Evolutionary conservation across 2,797 vertebrate species (phyloP), one percentile per base, ranked within the genome.

Genomic region (Scolopax bukidnonensis): DNA sequence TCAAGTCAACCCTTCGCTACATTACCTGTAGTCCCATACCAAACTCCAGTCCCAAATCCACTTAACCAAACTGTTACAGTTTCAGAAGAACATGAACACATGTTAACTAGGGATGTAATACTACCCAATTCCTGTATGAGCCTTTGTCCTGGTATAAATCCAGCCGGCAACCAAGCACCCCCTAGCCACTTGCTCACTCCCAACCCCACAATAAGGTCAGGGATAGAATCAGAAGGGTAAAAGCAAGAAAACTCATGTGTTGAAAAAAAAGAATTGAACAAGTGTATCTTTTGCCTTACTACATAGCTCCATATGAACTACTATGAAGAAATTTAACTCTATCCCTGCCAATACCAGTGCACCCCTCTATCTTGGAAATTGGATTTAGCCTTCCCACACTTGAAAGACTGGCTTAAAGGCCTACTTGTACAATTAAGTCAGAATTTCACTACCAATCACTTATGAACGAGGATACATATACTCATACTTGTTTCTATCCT

Each of bases 81-180:
- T 89, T 67, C 88, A 80, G 43, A 83, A 77, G 6, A 63, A 9
- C 3, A 1, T 2, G 12, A 89, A 85, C 32, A 50, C 7, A 2
- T 0, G 0, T 10, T 33, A 71, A 43, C 7, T 12, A 25, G 7
- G 18, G 36, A 80, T 36, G 40, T 5, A 54, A 21, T 17, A 68
- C 14, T 11, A 86, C 16, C 11, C 56, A 63, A 40, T 16, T 59
- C 27, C 38, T 54, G 1, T 32, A 40, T n/a, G 48, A 54, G 56
- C 9, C 28, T 32, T 28, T 32, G 18, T 18, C 20, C 9, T 3
- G 18, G 13, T 27, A 25, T 11, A 79, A 64, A 12, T 24, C 33
- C 45, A 76, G 40, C 8, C 38, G 41, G 19, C 12, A 93, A 64
- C 27, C 7, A 27, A 51, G 60, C n/a, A 33, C 43, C 41, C 57